Evolutionary conservation across 2,888 invertebrate genomes (phyloP).

Genomic region (Caprella mutica): DNA sequence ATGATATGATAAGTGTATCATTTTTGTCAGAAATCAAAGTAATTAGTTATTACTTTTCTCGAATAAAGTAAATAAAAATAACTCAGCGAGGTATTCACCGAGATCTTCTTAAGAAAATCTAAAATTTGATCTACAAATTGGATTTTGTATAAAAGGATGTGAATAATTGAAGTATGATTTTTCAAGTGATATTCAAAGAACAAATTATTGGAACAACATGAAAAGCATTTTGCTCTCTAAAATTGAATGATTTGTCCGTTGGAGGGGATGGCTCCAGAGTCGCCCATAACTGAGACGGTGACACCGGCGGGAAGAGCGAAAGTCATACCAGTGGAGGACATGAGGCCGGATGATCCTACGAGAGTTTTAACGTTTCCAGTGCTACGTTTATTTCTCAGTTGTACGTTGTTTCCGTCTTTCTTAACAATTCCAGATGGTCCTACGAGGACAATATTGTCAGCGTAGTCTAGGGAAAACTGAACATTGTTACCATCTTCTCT

Average conservation of each 20-base stretch:
- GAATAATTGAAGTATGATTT: too few species aligned
- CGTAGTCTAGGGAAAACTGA: conserved; percentile 20
- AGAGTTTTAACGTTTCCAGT: not conserved
- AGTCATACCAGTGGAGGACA: conserved; percentile 4
- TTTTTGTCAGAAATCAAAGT: too few species aligned
- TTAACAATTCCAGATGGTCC: conserved; percentile 25
- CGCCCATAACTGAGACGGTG: conserved; percentile 7
- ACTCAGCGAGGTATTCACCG: too few species aligned
- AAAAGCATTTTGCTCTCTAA: too few species aligned
- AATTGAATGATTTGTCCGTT: conserved; percentile 15
- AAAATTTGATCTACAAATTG: too few species aligned
- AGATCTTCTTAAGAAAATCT: too few species aligned
- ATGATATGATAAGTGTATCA: too few species aligned
- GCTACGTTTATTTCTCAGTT: conserved; percentile 11
- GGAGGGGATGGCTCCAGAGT: conserved; percentile 11
- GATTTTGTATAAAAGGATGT: too few species aligned
- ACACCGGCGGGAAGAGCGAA: conserved; percentile 8
- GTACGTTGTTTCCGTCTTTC: conserved; percentile 16
- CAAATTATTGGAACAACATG: too few species aligned
- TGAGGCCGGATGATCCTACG: conserved; percentile 9
- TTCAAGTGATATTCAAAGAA: too few species aligned
- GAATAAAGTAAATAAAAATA: too few species aligned
- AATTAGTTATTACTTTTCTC: too few species aligned
- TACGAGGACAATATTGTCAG: conserved; percentile 15
- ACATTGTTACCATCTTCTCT: conserved; percentile 14